Evolutionary conservation across 35 echinoderm and acorn worm species (phyloP).

Genomic region (Ophiothrix spiculata): DNA sequence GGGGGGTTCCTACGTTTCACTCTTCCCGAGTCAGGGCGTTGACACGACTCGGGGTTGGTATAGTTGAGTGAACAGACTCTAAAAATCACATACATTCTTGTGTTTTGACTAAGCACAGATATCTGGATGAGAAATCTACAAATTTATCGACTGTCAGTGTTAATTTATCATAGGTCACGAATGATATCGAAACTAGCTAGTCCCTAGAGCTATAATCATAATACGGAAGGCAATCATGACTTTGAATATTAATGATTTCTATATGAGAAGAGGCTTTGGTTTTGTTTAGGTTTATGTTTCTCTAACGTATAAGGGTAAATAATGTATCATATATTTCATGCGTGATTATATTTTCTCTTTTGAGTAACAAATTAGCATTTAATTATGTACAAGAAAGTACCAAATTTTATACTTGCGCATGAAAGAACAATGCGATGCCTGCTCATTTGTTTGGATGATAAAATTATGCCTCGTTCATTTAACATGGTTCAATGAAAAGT

Average conservation of each 20-base stretch:
- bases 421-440: no score
- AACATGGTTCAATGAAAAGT: background rate
- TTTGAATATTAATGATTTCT: background rate
- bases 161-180: constrained; percentile 11
- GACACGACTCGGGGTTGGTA: background rate
- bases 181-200: background rate
- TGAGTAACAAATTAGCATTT: no score
- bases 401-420: no score
- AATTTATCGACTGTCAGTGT: constrained; percentile 4
- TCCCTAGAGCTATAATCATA: background rate
- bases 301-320: background rate
- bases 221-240: constrained; percentile 1
- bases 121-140: constrained; percentile 3
- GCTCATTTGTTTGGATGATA: no score
- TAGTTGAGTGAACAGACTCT: background rate
- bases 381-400: no score
- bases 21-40: background rate
- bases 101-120: background rate
- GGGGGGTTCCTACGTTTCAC: no score
- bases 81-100: background rate
- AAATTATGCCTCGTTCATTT: no score
- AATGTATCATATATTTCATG: no score
- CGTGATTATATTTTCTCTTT: no score
- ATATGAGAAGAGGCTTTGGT: background rate
- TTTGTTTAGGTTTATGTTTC: constrained; percentile 4